Evolutionary conservation across 2,888 invertebrate genomes (phyloP).

Genomic region (Laspeyria flexula): DNA sequence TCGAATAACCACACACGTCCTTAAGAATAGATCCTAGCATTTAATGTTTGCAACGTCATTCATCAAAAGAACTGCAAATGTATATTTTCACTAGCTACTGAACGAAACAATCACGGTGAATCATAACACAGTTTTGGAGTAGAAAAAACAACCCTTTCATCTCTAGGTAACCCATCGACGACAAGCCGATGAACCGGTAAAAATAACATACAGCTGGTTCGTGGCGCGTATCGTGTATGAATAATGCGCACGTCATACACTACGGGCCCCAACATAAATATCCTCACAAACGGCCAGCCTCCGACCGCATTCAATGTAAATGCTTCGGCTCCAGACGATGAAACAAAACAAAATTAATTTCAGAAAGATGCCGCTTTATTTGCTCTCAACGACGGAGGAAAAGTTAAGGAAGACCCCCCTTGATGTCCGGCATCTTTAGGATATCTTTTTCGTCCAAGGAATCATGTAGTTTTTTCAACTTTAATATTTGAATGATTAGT

Average conservation of each 20-base stretch:
- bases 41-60: slow-evolving; percentile 25
- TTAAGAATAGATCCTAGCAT: slow-evolving; percentile 35
- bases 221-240: slow-evolving; percentile 75
- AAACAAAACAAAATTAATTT: slow-evolving; percentile 86
- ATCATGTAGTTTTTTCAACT: slow-evolving; percentile 60
- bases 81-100: slow-evolving; percentile 16
- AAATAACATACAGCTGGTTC: slow-evolving; percentile 80
- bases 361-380: slow-evolving; percentile 79
- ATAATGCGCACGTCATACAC: slow-evolving; percentile 83
- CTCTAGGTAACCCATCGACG: slow-evolving; percentile 51
- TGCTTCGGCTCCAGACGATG: slow-evolving; percentile 80
- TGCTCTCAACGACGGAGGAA: slow-evolving; percentile 66
- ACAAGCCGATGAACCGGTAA: slow-evolving; percentile 78
- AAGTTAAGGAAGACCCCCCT: slow-evolving; percentile 79
- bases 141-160: slow-evolving; percentile 49
- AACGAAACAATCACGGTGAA: slow-evolving; percentile 26
- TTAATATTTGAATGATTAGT: slow-evolving; percentile 76
- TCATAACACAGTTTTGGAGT: slow-evolving; percentile 35
- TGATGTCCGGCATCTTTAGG: slow-evolving; percentile 71
- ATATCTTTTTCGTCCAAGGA: slow-evolving; percentile 70
- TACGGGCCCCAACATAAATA: slow-evolving; percentile 82
- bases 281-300: slow-evolving; percentile 78
- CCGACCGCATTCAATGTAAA: slow-evolving; percentile 85
- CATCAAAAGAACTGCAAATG: slow-evolving; percentile 16
- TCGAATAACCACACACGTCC: slow-evolving; percentile 55